Evolutionary conservation across 2,113 vertebrate species (phyloP).

Genomic region (Falcunculus frontatus): DNA sequence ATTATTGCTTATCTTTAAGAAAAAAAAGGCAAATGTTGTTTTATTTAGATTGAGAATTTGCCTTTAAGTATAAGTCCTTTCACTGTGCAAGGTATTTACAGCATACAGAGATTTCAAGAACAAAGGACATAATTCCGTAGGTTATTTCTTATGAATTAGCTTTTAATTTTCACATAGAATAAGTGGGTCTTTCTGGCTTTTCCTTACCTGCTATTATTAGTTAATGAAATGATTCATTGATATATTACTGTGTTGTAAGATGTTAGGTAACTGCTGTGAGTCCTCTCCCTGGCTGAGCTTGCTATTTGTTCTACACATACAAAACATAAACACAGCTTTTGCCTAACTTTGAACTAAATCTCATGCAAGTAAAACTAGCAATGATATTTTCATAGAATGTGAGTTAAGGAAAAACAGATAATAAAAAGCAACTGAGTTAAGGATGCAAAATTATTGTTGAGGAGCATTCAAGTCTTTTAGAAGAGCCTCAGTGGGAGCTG

Average conservation of each 20-base stretch:
- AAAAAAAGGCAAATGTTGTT: slow-evolving; percentile 45
- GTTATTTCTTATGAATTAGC: background rate
- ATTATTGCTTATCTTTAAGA: slow-evolving; percentile 85
- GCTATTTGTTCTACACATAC: background rate
- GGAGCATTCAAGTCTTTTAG: background rate
- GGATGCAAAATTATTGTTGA: background rate
- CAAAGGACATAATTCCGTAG: background rate
- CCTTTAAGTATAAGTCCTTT: slow-evolving; percentile 18
- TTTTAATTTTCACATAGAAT: background rate
- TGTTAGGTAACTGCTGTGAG: background rate
- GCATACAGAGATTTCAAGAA: background rate
- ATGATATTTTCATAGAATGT: background rate
- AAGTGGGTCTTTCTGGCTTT: background rate
- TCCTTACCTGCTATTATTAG: background rate
- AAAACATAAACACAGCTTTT: background rate
- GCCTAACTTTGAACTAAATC: background rate
- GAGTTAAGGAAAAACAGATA: background rate
- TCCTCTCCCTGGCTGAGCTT: background rate
- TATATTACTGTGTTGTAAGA: background rate
- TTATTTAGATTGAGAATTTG: slow-evolving; percentile 62
- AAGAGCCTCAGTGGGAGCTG: background rate
- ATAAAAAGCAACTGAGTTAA: background rate
- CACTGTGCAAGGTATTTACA: background rate
- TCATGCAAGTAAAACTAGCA: background rate
- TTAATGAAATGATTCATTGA: background rate